Percentiles rank a stretch among this genome's conserved stretches.
Evolutionary conservation across 2,888 invertebrate genomes (phyloP).

Genomic region (Nomada flava): DNA sequence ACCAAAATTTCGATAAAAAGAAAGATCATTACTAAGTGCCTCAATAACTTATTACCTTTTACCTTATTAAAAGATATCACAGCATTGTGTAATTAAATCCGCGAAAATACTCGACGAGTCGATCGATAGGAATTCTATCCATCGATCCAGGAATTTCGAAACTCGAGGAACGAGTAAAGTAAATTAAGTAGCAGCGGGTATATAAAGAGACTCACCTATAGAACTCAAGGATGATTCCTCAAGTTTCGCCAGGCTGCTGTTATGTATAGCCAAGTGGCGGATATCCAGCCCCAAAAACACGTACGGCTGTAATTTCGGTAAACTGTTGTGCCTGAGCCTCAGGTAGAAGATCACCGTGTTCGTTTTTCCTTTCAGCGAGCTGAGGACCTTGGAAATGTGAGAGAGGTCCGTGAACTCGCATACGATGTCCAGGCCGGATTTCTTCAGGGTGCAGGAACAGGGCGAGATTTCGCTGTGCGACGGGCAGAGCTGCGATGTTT

Average conservation of each 20-base stretch:
- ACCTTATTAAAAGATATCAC: too few species aligned
- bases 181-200: not conserved
- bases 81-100: too few species aligned
- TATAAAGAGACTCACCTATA: conserved; percentile 87
- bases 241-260: conserved; percentile 94
- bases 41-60: too few species aligned
- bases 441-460: conserved; percentile 94
- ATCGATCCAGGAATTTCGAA: not conserved
- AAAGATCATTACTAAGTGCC: too few species aligned
- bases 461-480: conserved; percentile 90
- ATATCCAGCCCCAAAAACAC: conserved; percentile 95
- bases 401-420: conserved; percentile 94
- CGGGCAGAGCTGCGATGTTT: conserved; percentile 84
- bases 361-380: conserved; percentile 90
- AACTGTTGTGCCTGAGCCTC: conserved; percentile 93
- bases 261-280: conserved; percentile 94
- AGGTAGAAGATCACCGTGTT: conserved; percentile 94
- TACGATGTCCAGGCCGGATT: conserved; percentile 94
- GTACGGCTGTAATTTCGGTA: conserved; percentile 93
- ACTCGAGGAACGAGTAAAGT: not conserved
- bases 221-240: conserved; percentile 95
- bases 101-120: too few species aligned
- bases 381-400: conserved; percentile 93
- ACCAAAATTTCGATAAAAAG: too few species aligned
- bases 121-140: too few species aligned